Percentiles rank a stretch among this genome's conserved stretches.
Conservation (phyloP, 2,113 vertebrate genomes). For the Neodon shergylaensis region DNA sequence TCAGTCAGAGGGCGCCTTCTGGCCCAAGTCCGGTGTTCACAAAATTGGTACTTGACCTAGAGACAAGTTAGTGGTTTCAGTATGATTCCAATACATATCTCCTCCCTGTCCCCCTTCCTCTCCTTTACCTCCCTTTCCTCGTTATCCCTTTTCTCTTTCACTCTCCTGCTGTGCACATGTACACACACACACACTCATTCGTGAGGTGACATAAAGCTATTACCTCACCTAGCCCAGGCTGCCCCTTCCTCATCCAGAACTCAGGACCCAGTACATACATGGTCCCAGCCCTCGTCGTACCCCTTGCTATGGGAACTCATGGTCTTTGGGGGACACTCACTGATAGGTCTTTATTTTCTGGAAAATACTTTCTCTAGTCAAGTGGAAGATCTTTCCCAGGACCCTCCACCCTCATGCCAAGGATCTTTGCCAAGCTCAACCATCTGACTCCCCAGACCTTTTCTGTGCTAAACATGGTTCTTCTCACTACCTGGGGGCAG, state of each 20-base stretch:
- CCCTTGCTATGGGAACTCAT: background rate
- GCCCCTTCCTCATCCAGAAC: background rate
- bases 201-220: background rate
- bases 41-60: background rate
- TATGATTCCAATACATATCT: background rate
- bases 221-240: background rate
- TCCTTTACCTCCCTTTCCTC: background rate
- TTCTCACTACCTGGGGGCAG: conserved; percentile 56
- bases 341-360: background rate
- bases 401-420: background rate
- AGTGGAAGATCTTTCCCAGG: background rate
- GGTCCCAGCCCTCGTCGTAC: background rate
- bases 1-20: background rate
- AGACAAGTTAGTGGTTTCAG: background rate
- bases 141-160: too few species aligned
- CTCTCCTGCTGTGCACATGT: background rate
- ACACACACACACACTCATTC: too few species aligned
- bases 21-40: background rate
- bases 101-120: background rate
- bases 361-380: background rate
- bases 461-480: background rate
- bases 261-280: accelerated
- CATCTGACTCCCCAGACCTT: background rate
- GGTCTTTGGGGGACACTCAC: background rate
- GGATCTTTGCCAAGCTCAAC: background rate